A percentile compares a stretch with the other conserved stretches of the same genome.
phyloP scores from a whole-genome alignment of 2,797 vertebrate genomes.

The Alauda arvensis region DNA sequence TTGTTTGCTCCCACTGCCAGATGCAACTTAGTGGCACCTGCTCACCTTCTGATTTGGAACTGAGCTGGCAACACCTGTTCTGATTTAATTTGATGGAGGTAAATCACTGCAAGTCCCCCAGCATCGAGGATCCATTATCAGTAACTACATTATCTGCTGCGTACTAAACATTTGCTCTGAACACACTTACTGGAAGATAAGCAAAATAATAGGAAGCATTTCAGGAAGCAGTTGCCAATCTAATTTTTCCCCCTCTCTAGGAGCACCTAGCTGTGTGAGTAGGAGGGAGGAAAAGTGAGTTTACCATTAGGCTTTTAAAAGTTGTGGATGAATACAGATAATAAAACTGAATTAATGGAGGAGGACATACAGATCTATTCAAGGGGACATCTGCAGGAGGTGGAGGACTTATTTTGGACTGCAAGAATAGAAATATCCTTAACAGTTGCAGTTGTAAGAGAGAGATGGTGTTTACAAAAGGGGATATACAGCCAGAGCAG shows the following conservation, averaged over 20 bases:
- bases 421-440: neutral
- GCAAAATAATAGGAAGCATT: conserved; percentile 36
- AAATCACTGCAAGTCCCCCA: conserved; percentile 32
- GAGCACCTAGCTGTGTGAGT: neutral
- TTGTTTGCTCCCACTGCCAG: conserved; percentile 22
- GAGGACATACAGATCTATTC: neutral
- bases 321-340: neutral
- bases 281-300: neutral
- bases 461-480: neutral
- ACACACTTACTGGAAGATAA: conserved; percentile 41
- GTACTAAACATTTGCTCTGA: conserved; percentile 42
- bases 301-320: conserved; percentile 1
- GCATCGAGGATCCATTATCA: conserved; percentile 23
- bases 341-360: neutral
- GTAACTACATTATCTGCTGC: conserved; percentile 36
- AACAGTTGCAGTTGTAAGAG: neutral
- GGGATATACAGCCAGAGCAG: neutral
- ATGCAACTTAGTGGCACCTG: conserved; percentile 42
- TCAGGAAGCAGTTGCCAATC: conserved; percentile 22
- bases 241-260: neutral
- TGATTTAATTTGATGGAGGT: conserved; percentile 49
- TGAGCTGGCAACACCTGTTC: conserved; percentile 45
- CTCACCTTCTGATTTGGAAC: conserved; percentile 42
- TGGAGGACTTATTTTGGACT: neutral
- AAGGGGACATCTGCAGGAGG: neutral